A percentile compares a stretch with the other conserved stretches of the same genome.
Conservation (phyloP, 2,797 vertebrate species). For the Sebastes matsubarae region DNA sequence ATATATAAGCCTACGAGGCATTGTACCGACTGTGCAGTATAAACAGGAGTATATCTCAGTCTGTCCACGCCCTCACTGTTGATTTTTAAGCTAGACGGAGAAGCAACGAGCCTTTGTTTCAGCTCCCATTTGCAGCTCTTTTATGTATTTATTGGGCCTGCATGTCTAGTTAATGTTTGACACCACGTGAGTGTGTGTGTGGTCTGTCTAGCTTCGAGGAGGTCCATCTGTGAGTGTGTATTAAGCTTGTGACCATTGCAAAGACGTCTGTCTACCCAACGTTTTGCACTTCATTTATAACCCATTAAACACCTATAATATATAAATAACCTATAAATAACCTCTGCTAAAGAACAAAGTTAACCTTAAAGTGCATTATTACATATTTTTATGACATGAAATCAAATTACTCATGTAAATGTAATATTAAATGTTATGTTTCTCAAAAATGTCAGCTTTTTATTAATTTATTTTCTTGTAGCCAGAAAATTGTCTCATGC, state of each 20-base stretch:
- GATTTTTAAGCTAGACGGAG: conserved; percentile 1
- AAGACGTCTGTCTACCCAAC: background rate
- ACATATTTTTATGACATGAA: background rate
- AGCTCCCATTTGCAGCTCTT: conserved; percentile 19
- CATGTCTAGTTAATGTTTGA: conserved; percentile 62
- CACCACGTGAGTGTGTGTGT: background rate
- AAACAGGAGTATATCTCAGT: conserved; percentile 3
- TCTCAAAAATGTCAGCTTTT: background rate
- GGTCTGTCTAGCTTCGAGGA: conserved; percentile 39
- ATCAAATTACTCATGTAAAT: background rate
- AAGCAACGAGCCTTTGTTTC: conserved; percentile 24
- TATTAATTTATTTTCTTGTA: background rate
- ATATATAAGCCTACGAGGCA: background rate
- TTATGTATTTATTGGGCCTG: conserved; percentile 58
- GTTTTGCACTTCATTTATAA: conserved; percentile 1
- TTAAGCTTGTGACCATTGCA: conserved; percentile 8
- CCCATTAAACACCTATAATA: background rate
- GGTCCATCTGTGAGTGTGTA: conserved; percentile 41
- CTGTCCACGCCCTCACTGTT: conserved; percentile 26
- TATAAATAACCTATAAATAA: background rate
- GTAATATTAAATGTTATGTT: background rate
- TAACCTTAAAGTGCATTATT: background rate
- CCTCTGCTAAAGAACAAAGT: background rate
- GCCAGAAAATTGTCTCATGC: background rate
- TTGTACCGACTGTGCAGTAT: background rate